These are phyloP conservation scores for Seladonia tumulorum DNA, from an alignment of 2,888 invertebrate genomes.

Conservation along the genomic window DNA sequence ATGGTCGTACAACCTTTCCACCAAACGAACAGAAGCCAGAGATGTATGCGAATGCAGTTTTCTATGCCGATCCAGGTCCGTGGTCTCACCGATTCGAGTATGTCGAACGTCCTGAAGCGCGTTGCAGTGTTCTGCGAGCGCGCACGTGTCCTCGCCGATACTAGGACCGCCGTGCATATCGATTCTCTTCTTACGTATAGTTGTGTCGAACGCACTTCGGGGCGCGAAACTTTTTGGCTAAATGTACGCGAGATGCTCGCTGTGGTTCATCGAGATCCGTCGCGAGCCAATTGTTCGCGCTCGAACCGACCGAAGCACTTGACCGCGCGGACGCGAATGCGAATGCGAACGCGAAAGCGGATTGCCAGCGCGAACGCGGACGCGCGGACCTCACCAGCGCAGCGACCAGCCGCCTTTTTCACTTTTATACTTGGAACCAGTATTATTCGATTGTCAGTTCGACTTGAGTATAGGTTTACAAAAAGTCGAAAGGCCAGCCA, in stretches of 20 bases:
- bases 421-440: constrained; percentile 72
- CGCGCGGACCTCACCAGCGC: background rate
- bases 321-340: background rate
- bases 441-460: constrained; percentile 38
- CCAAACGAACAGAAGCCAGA: background rate
- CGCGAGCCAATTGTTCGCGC: background rate
- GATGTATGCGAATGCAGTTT: background rate
- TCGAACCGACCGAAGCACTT: constrained; percentile 20
- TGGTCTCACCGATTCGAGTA: constrained; percentile 17
- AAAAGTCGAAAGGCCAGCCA: background rate
- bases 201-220: constrained; percentile 10
- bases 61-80: constrained; percentile 1
- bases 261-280: constrained; percentile 59
- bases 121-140: background rate
- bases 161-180: constrained; percentile 52
- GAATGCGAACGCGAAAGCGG: background rate
- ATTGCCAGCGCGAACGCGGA: background rate
- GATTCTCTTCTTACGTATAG: constrained; percentile 16
- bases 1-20: background rate
- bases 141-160: constrained; percentile 13
- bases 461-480: constrained; percentile 17
- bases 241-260: constrained; percentile 21
- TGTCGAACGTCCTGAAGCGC: background rate
- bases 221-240: constrained; percentile 8
- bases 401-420: constrained; percentile 61